phyloP scores from a whole-genome alignment of 2,888 invertebrate species.

The Cephus nigrinus region DNA sequence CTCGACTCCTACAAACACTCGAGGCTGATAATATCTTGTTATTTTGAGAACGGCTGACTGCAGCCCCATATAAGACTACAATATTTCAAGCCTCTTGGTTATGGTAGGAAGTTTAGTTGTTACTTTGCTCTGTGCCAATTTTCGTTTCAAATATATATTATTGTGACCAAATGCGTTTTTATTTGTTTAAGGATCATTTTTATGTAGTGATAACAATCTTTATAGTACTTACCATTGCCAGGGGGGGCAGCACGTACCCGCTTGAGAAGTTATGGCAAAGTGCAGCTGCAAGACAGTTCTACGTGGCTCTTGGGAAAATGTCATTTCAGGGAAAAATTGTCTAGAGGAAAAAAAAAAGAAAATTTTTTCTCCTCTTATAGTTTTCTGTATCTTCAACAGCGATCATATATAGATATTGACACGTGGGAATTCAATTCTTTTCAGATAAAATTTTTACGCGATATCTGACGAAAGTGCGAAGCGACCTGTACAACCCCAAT shows the following conservation, averaged over 20 bases:
- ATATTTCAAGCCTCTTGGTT: not conserved
- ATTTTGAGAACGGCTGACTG: not conserved
- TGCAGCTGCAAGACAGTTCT: not conserved
- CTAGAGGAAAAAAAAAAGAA: not conserved
- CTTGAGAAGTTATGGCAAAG: not conserved
- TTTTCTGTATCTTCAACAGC: not conserved
- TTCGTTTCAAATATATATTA: not conserved
- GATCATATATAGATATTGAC: not conserved
- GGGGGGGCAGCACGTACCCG: not conserved
- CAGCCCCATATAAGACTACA: not conserved
- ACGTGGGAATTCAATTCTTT: not conserved
- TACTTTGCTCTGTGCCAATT: not conserved
- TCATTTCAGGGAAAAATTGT: not conserved
- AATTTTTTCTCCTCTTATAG: not conserved
- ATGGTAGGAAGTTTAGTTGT: not conserved
- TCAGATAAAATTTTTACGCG: not conserved
- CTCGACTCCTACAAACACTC: not conserved
- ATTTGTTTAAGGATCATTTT: not conserved
- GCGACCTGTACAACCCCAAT: not conserved
- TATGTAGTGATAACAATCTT: not conserved
- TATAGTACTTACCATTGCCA: not conserved
- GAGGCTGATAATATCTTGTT: not conserved
- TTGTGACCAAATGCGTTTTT: not conserved
- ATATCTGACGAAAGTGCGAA: not conserved
- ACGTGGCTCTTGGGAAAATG: not conserved